A percentile compares a stretch with the other conserved stretches of the same genome.
Evolutionary conservation across 2,113 vertebrate species (phyloP).

Genomic region (Ahaetulla prasina): DNA sequence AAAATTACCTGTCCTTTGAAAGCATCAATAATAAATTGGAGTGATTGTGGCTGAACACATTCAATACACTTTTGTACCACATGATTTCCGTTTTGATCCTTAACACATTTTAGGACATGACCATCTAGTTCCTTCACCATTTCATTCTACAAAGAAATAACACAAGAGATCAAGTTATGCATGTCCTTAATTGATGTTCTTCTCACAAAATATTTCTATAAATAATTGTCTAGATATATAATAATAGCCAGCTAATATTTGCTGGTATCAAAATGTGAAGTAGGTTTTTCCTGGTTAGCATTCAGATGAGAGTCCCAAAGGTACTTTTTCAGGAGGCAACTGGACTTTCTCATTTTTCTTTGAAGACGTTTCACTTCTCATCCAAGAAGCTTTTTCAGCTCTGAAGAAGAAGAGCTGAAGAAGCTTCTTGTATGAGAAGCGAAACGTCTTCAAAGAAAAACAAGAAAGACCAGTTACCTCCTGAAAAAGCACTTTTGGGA

Average conservation of each 20-base stretch:
- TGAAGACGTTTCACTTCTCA: too few relatives aligned
- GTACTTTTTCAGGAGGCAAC: too few relatives aligned
- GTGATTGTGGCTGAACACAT: slow-evolving; percentile 91
- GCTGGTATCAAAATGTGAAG: neutral
- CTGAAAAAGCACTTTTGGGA: too few relatives aligned
- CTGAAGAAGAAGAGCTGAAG: too few relatives aligned
- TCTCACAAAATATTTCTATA: neutral
- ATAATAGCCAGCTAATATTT: neutral
- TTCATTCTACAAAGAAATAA: slow-evolving; percentile 77
- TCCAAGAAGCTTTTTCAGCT: too few relatives aligned
- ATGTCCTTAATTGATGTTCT: neutral
- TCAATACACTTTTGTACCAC: slow-evolving; percentile 98
- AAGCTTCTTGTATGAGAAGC: too few relatives aligned
- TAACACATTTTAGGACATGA: slow-evolving; percentile 95
- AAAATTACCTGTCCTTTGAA: slow-evolving; percentile 89
- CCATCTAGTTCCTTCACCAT: slow-evolving; percentile 94
- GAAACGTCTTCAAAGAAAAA: too few relatives aligned
- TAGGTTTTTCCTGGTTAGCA: neutral
- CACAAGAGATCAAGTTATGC: neutral
- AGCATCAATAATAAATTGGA: slow-evolving; percentile 95
- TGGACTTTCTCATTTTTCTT: too few relatives aligned
- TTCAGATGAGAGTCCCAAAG: neutral
- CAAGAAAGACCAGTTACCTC: too few relatives aligned
- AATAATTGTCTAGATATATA: neutral
- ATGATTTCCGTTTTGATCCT: slow-evolving; percentile 97